Evolutionary conservation across 1,140 invertebrate genomes (phyloP), one percentile per base, ranked within the genome.

Genomic region (Drosophila chauvacae): DNA sequence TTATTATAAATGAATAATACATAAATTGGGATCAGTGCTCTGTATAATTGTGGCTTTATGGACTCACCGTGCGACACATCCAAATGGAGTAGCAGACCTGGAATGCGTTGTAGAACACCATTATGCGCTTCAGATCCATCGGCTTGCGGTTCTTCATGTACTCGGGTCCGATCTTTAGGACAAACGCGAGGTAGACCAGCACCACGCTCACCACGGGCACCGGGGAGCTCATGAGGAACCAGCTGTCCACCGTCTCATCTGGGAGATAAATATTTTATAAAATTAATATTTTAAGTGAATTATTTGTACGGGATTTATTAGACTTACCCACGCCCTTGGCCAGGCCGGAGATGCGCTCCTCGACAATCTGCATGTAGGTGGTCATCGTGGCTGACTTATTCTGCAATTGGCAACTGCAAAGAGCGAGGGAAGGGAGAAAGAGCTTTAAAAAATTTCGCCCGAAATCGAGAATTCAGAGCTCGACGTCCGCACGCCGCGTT

Each of bases 21-120:
- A 72, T 72, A 37, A 50, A 35, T 65, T 11, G 60, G 35, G 44
- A 64, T 28, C 26, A 33, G 37, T 37, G 50, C 35, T 66, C 48
- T 39, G 66, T 47, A 69, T 61, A 50, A 59, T 60, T 66, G 75
- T 56, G 53, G 9, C 68, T 75, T 45, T 39, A 66, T 59, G 56
- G 53, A 79, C 87, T 82, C 44, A 92, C 91, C 75, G 77, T 91
- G 41, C 84, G 85, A 62, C 91, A 92, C 87, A 92, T 82, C 86
- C 90, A 92, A 42, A 85, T 87, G 80, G 95, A 96, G 53, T 95
- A 93, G 47, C 95, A 35, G 37, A 97, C 96, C 93, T 97, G 96
- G 28, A 95, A 80, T 16, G 95, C 91, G 90, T 98, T 97, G 91
- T 98, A 98, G 26, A 95, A 68, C 59, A 96, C 95, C 82, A 98